These are phyloP conservation scores for Pachyrhynchus sulphureomaculatus DNA, from an alignment of 1,140 invertebrate species.

Conservation along the genomic window DNA sequence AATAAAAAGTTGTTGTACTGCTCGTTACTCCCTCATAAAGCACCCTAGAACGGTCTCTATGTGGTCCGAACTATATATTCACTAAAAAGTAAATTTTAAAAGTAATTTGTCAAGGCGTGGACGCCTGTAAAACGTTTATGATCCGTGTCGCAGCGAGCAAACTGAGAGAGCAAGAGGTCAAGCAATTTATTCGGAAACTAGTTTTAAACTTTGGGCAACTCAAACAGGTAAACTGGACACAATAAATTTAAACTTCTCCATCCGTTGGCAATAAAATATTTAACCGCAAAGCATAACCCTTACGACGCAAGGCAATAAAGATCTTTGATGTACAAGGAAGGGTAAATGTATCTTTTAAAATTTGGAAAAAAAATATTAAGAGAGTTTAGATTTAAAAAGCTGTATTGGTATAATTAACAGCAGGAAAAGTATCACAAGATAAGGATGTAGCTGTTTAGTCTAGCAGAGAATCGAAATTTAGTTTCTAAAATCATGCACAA, in stretches of 20 bases:
- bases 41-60: too few species aligned
- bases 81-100: not conserved
- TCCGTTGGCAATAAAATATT: not conserved
- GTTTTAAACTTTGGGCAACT: conserved; percentile 8
- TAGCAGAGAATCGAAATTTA: too few species aligned
- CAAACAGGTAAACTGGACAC: conserved; percentile 22
- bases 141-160: not conserved
- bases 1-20: too few species aligned
- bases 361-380: too few species aligned
- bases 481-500: too few species aligned
- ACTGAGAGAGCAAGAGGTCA: conserved; percentile 6
- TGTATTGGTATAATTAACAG: too few species aligned
- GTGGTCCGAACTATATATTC: too few species aligned
- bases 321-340: not conserved
- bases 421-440: too few species aligned
- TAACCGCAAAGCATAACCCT: not conserved
- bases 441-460: too few species aligned
- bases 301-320: not conserved
- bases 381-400: too few species aligned
- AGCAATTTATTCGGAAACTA: conserved; percentile 10
- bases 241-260: conserved; percentile 13
- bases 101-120: not conserved
- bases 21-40: too few species aligned
- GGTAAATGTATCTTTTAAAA: too few species aligned
- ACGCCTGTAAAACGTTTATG: conserved; percentile 6